Conservation (phyloP, 2,113 vertebrate species). For the Elachura formosa region DNA sequence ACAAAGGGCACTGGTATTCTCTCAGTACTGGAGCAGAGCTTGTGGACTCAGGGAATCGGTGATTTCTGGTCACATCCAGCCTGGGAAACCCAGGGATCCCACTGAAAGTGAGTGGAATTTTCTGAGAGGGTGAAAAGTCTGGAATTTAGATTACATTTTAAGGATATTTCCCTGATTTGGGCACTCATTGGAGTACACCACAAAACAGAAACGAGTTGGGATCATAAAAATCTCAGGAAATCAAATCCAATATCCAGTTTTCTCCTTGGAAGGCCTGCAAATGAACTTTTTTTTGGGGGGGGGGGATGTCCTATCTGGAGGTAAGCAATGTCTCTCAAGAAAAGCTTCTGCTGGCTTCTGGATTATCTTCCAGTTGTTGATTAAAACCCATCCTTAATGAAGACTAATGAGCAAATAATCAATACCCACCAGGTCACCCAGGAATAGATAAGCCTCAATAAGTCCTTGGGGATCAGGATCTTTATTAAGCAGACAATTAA, state of each 20-base stretch:
- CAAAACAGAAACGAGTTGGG: neutral
- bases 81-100: neutral
- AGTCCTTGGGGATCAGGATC: constrained; percentile 41
- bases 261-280: neutral
- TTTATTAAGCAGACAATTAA: constrained; percentile 52
- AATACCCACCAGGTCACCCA: constrained; percentile 42
- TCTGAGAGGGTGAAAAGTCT: neutral
- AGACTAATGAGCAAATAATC: constrained; percentile 63
- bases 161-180: neutral
- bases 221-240: neutral
- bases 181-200: neutral
- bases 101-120: neutral
- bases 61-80: neutral
- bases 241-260: neutral
- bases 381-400: constrained; percentile 64
- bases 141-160: neutral
- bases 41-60: fast-evolving
- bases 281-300: neutral
- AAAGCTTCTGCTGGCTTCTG: neutral
- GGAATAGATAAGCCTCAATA: constrained; percentile 61
- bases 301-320: neutral
- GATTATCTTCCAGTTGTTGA: constrained; percentile 55
- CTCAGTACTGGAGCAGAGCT: neutral
- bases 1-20: neutral
- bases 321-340: neutral